Percentiles rank a stretch among this genome's conserved stretches.
Evolutionary conservation across 2,888 invertebrate species (phyloP).

Genomic region (Argyresthia goedartella): DNA sequence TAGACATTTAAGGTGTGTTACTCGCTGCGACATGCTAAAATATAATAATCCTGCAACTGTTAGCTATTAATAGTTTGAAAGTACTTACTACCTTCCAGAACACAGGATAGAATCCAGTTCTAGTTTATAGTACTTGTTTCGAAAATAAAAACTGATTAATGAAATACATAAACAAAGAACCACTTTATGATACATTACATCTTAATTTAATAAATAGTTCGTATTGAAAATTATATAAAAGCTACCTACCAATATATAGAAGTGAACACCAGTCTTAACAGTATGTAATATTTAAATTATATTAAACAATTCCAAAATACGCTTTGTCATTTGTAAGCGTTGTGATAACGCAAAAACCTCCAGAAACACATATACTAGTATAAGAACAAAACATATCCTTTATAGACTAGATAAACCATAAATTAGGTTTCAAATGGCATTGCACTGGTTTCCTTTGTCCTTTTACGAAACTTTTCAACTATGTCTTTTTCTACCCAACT

Average conservation of each 20-base stretch:
- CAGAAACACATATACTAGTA: slow-evolving; percentile 19
- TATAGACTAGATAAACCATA: slow-evolving; percentile 14
- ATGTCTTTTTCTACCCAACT: slow-evolving; percentile 22
- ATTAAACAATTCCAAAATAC: background rate
- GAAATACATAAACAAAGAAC: too few species aligned
- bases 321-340: background rate
- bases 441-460: background rate
- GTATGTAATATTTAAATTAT: slow-evolving; percentile 14
- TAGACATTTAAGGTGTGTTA: too few species aligned
- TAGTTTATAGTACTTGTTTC: too few species aligned
- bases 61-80: too few species aligned
- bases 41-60: too few species aligned
- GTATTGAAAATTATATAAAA: slow-evolving; percentile 1
- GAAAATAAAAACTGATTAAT: too few species aligned
- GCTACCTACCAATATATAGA: slow-evolving; percentile 16
- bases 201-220: too few species aligned
- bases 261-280: slow-evolving; percentile 43
- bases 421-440: slow-evolving; percentile 9
- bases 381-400: slow-evolving; percentile 17
- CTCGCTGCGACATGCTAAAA: too few species aligned
- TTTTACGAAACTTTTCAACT: slow-evolving; percentile 9
- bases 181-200: too few species aligned
- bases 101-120: too few species aligned
- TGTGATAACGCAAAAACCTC: slow-evolving; percentile 5
- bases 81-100: too few species aligned